Conservation (phyloP, 2,888 invertebrate genomes). For the Ophion ventricosus region DNA sequence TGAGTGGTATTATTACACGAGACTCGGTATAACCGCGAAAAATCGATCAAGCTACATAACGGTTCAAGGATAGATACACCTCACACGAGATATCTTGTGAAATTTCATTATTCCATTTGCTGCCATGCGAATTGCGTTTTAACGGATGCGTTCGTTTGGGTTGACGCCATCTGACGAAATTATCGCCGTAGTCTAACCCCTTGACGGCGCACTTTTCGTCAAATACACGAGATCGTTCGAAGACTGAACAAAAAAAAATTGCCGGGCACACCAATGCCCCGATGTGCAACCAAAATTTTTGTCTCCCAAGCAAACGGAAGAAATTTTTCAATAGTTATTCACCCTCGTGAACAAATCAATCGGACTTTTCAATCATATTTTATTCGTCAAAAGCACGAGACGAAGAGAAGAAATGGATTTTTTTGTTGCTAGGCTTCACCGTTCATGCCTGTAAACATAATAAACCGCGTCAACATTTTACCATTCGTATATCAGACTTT, state of each 20-base stretch:
- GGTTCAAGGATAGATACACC: not conserved
- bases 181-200: no score
- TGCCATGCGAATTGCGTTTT: not conserved
- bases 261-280: no score
- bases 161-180: no score
- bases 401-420: not conserved
- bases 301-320: no score
- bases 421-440: conserved; percentile 16
- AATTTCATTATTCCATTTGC: not conserved
- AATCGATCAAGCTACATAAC: conserved; percentile 5
- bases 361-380: no score
- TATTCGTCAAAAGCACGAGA: not conserved
- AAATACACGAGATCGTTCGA: no score
- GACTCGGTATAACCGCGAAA: not conserved
- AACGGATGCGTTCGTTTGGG: no score
- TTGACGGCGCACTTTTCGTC: not conserved
- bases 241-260: no score
- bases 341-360: no score
- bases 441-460: conserved; percentile 16
- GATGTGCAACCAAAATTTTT: no score
- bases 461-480: conserved; percentile 42
- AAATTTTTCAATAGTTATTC: no score
- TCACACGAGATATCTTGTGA: conserved; percentile 10
- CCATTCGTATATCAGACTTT: conserved; percentile 13
- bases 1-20: not conserved